Evolutionary conservation across 2,113 vertebrate species (phyloP).

Genomic region (Isichthys henryi): DNA sequence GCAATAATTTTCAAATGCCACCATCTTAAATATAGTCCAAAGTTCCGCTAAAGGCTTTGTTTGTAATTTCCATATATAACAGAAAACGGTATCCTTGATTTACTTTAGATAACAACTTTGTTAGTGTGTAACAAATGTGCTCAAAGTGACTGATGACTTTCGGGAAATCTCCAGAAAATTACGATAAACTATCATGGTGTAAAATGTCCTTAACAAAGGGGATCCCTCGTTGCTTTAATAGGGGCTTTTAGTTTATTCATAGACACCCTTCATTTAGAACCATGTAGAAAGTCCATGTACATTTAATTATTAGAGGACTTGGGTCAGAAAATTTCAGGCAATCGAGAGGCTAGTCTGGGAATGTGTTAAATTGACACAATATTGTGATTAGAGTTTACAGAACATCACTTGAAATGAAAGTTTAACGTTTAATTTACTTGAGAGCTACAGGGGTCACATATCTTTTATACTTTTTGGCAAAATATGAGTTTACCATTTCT

Average conservation of each 20-base stretch:
- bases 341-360: background rate
- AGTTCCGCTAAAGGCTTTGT: conserved; percentile 2
- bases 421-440: background rate
- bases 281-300: background rate
- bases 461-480: background rate
- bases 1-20: conserved; percentile 13
- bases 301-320: background rate
- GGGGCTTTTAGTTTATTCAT: background rate
- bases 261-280: background rate
- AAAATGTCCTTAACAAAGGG: background rate
- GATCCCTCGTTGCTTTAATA: background rate
- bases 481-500: background rate
- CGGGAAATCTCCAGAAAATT: background rate
- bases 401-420: background rate
- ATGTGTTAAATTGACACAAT: background rate
- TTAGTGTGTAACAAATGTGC: background rate
- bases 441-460: background rate
- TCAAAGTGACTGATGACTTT: background rate
- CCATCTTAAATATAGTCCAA: background rate
- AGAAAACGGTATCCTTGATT: background rate
- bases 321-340: background rate
- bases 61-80: conserved; percentile 6
- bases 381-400: too few relatives aligned
- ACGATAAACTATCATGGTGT: background rate
- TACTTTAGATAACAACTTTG: conserved; percentile 3